phyloP scores from a whole-genome alignment of 2,888 invertebrate genomes.

The Leptodirus hochenwartii region DNA sequence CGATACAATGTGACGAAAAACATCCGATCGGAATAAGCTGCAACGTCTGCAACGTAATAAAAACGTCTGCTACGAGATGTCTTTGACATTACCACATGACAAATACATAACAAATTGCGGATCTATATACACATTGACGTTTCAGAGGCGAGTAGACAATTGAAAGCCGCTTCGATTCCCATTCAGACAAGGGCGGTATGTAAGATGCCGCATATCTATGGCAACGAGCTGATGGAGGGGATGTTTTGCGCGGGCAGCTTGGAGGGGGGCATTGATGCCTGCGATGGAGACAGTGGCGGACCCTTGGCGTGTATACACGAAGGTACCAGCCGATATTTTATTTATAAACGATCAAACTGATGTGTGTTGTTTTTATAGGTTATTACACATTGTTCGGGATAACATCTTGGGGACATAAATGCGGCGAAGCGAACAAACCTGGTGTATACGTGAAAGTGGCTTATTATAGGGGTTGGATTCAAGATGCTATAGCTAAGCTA shows the following conservation, averaged over 20 bases:
- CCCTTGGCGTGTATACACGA: constrained; percentile 52
- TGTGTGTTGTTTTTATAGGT: constrained; percentile 27
- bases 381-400: constrained; percentile 48
- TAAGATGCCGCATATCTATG: constrained; percentile 45
- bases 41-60: too few relatives aligned
- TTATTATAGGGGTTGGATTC: constrained; percentile 48
- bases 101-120: too few relatives aligned
- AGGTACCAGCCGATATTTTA: constrained; percentile 31
- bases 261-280: constrained; percentile 58
- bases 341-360: constrained; percentile 1
- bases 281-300: constrained; percentile 76
- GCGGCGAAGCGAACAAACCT: constrained; percentile 53
- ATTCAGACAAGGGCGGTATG: constrained; percentile 45
- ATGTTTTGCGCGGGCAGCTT: constrained; percentile 70
- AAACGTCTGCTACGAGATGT: too few relatives aligned
- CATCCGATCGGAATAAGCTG: too few relatives aligned
- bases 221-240: constrained; percentile 41
- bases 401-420: constrained; percentile 63
- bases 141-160: constrained; percentile 41
- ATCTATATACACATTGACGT: too few relatives aligned
- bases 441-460: constrained; percentile 53
- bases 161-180: constrained; percentile 52
- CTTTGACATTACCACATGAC: too few relatives aligned
- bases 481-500: too few relatives aligned
- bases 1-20: too few relatives aligned